Conservation (phyloP, 1,140 invertebrate species). For the Drosophila nigromelanica region DNA sequence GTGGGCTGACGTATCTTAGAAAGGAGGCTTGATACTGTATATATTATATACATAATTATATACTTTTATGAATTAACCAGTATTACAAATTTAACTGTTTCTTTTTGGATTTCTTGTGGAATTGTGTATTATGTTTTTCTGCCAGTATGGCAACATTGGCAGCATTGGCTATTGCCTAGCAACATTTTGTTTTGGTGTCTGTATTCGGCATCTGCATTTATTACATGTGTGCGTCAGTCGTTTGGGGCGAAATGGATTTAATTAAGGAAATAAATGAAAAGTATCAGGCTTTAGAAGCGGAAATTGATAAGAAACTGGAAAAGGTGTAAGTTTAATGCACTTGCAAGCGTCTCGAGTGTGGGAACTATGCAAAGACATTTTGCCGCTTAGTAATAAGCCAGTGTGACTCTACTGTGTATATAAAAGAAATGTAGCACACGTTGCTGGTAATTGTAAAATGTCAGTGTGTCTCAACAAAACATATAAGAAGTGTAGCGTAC, state of each 20-base stretch:
- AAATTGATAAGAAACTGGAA: constrained; percentile 75
- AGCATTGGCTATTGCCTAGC: constrained; percentile 54
- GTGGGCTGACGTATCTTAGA: constrained; percentile 12
- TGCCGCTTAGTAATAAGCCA: background rate
- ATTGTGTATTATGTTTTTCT: background rate
- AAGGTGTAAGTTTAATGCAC: constrained; percentile 67
- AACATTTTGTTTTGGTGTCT: constrained; percentile 41
- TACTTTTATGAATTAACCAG: constrained; percentile 29
- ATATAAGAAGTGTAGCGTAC: no score
- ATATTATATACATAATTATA: constrained; percentile 22
- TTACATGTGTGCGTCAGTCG: constrained; percentile 1
- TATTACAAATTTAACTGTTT: constrained; percentile 26
- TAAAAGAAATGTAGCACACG: constrained; percentile 7
- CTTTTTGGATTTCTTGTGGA: background rate
- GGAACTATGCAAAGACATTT: background rate
- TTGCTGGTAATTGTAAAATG: background rate
- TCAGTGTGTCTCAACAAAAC: no score
- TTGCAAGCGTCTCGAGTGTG: background rate
- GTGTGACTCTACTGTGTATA: background rate
- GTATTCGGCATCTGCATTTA: constrained; percentile 35
- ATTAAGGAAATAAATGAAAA: constrained; percentile 81
- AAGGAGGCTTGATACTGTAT: constrained; percentile 54
- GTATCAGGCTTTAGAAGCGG: constrained; percentile 72
- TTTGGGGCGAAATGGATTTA: constrained; percentile 63
- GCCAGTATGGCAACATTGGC: constrained; percentile 3